Evolutionary conservation across 1,140 invertebrate species (phyloP).

Genomic region (Pachypsylla venusta): DNA sequence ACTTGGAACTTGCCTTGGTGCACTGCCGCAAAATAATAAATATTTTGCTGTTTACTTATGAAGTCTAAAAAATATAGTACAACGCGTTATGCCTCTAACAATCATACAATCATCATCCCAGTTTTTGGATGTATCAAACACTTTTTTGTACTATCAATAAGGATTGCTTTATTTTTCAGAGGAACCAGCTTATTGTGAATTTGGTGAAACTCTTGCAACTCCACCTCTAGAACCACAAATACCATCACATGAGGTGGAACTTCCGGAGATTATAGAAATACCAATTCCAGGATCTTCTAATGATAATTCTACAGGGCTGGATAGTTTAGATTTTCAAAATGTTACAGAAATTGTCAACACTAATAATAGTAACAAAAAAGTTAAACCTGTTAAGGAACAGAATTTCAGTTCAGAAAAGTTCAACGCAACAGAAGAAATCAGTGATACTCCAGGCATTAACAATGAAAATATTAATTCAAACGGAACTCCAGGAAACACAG

Average conservation of each 20-base stretch:
- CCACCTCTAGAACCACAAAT: neutral
- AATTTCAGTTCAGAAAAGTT: neutral
- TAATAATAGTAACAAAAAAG: neutral
- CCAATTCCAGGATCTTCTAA: neutral
- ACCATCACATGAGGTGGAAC: neutral
- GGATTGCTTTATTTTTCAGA: neutral
- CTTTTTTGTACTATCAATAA: too few relatives aligned
- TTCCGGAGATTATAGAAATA: slow-evolving; percentile 2
- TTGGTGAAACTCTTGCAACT: neutral
- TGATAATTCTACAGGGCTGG: neutral
- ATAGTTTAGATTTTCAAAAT: neutral
- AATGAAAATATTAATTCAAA: too few relatives aligned
- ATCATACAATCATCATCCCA: too few relatives aligned
- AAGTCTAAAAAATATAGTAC: too few relatives aligned
- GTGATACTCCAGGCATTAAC: too few relatives aligned
- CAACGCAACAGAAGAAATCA: too few relatives aligned
- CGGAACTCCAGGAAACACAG: too few relatives aligned
- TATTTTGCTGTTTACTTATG: too few relatives aligned
- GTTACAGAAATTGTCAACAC: neutral
- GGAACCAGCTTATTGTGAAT: neutral
- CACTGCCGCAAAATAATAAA: too few relatives aligned
- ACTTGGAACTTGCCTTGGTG: too few relatives aligned
- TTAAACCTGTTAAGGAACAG: neutral
- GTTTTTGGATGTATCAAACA: too few relatives aligned
- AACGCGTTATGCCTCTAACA: too few relatives aligned